Base-by-base conservation (phyloP, 2,888 invertebrate species). In the Limnephilus lunatus region DNA sequence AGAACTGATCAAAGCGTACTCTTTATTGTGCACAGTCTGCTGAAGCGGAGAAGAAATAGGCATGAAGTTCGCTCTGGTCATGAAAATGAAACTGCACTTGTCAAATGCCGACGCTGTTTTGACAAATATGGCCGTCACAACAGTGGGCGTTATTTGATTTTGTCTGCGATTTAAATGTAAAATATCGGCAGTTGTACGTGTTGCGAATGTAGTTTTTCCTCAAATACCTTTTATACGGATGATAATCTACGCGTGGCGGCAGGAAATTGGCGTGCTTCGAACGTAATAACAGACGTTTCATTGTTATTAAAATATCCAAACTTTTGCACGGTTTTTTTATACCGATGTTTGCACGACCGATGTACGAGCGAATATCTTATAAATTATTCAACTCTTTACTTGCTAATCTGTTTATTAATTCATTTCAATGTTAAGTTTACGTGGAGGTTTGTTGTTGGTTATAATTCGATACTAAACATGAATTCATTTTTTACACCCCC, bases 91-190 rank as follows among this genome's bases (percentile, higher is more conserved):
- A 31, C 80, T 86, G 90, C 90, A 90, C 68, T 90, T 92, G 93
- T 92, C 92, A 92, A 92, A 92, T 92, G 91, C 92, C 92, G 93
- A 93, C 93, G 93, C 93, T 93, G 93, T 92, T 92, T 93, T 93
- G 90, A 93, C 91, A 92, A 93, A 93, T 68, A 68, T 93, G 93
- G 93, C 93, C 93, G 93, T 92, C 93, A 92, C 92, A 92, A 92
- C 92, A 92, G 92, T 92, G 92, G 92, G 92, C 92, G 92, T 92
- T 91, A 92, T 91, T 90, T 90, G 91, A 90, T 87, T 91, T 90
- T 86, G 91, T 91, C 91, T 91, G 80, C 85, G 53, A 48, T 91
- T 89, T 91, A 91, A 91, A 92, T 92, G 92, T 82, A 48, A 86
- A 90, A 85, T 90, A 81, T 80, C 35, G 19, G n/a, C 35, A 89